These are phyloP conservation scores for Antitype chi DNA, from an alignment of 2,888 invertebrate genomes.

Conservation along the genomic window DNA sequence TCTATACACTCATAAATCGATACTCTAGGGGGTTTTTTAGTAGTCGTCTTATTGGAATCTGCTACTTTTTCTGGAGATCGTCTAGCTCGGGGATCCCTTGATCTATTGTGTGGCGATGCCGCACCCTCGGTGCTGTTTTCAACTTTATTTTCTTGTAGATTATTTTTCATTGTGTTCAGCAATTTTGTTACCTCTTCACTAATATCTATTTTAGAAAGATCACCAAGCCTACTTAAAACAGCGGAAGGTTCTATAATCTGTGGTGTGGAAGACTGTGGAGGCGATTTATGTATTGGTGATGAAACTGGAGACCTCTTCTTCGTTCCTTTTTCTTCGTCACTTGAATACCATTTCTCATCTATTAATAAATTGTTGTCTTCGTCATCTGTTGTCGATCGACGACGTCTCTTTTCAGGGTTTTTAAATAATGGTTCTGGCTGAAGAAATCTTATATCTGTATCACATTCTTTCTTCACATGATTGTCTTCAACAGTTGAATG, in stretches of 20 bases:
- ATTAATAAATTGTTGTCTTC: slow-evolving; percentile 91
- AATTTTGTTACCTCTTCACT: slow-evolving; percentile 93
- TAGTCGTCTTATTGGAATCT: slow-evolving; percentile 71
- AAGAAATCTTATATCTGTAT: slow-evolving; percentile 87
- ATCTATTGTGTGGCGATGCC: slow-evolving; percentile 73
- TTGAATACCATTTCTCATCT: slow-evolving; percentile 94
- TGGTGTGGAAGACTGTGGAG: slow-evolving; percentile 83
- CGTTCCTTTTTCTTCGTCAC: slow-evolving; percentile 93
- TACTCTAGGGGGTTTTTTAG: slow-evolving; percentile 82
- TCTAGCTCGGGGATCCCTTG: slow-evolving; percentile 85
- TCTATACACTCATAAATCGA: slow-evolving; percentile 92
- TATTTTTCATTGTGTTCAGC: slow-evolving; percentile 91
- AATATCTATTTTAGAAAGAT: slow-evolving; percentile 94
- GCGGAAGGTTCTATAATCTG: slow-evolving; percentile 88
- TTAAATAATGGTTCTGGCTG: slow-evolving; percentile 87
- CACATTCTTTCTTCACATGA: slow-evolving; percentile 77
- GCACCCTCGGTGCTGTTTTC: slow-evolving; percentile 73
- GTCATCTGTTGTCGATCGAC: slow-evolving; percentile 90
- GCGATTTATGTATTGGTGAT: slow-evolving; percentile 78
- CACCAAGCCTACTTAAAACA: slow-evolving; percentile 92
- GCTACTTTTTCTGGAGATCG: slow-evolving; percentile 82
- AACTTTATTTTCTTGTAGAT: slow-evolving; percentile 81
- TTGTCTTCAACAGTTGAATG: slow-evolving; percentile 71
- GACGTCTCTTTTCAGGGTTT: slow-evolving; percentile 85
- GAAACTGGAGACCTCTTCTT: slow-evolving; percentile 83